These are phyloP conservation scores for Podabrus alpinus DNA, from an alignment of 2,888 invertebrate genomes.

Conservation along the genomic window DNA sequence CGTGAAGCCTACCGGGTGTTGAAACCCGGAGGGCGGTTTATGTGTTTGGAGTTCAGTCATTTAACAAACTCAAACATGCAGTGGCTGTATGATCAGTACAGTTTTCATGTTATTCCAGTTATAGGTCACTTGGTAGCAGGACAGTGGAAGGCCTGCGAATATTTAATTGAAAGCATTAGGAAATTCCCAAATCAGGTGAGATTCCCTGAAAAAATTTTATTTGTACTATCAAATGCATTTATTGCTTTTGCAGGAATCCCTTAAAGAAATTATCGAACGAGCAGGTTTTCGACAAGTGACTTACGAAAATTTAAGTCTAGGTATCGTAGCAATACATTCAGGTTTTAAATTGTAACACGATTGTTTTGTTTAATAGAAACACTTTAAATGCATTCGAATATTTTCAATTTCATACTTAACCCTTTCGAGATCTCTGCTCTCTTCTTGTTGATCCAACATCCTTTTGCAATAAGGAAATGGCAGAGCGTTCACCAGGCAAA, in stretches of 20 bases:
- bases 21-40: conserved; percentile 90
- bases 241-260: conserved; percentile 75
- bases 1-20: conserved; percentile 92
- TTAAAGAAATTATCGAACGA: conserved; percentile 83
- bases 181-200: conserved; percentile 90
- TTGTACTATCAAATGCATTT: background rate
- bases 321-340: conserved; percentile 93
- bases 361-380: background rate
- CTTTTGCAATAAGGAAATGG: no score
- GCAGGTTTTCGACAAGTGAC: conserved; percentile 88
- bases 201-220: background rate
- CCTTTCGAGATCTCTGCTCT: no score
- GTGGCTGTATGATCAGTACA: conserved; percentile 96
- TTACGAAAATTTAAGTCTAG: conserved; percentile 90
- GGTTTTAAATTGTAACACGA: conserved; percentile 81
- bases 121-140: conserved; percentile 92
- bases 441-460: no score
- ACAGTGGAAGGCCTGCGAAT: conserved; percentile 96
- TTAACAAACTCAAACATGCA: conserved; percentile 76
- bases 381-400: background rate
- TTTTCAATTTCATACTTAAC: no score
- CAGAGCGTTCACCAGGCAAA: no score
- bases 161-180: conserved; percentile 96
- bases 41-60: conserved; percentile 96
- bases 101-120: conserved; percentile 96